Percentiles rank a stretch among this genome's conserved stretches.
These are phyloP conservation scores for Danaus plexippus DNA, from an alignment of 1,140 invertebrate species.

Conservation along the genomic window DNA sequence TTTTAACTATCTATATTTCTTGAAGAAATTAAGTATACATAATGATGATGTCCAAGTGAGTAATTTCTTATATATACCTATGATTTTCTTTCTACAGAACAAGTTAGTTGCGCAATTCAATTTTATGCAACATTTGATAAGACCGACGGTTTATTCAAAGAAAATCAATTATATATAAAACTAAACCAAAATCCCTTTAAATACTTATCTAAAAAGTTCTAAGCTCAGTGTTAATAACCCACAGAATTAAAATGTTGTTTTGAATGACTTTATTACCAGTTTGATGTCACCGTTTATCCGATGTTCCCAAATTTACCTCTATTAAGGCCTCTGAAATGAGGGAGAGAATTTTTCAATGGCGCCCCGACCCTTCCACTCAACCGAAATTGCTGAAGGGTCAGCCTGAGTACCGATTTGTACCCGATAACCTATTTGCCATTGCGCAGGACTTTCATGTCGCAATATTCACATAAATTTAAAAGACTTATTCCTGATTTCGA, in stretches of 20 bases:
- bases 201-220: too few relatives aligned
- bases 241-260: slow-evolving; percentile 2
- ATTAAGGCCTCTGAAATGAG: slow-evolving; percentile 27
- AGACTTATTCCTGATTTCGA: not conserved
- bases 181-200: too few relatives aligned
- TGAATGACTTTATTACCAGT: slow-evolving; percentile 12
- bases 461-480: not conserved
- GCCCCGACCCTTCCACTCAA: slow-evolving; percentile 19
- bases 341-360: slow-evolving; percentile 22
- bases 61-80: too few relatives aligned
- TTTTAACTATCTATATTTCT: too few relatives aligned
- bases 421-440: slow-evolving; percentile 20
- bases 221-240: slow-evolving; percentile 7
- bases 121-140: too few relatives aligned
- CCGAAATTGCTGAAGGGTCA: slow-evolving; percentile 32
- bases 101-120: too few relatives aligned
- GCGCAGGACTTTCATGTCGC: slow-evolving; percentile 10
- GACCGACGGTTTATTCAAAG: too few relatives aligned
- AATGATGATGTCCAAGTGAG: too few relatives aligned
- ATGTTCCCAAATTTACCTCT: slow-evolving; percentile 14
- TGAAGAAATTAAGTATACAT: too few relatives aligned
- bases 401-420: slow-evolving; percentile 26
- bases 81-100: too few relatives aligned
- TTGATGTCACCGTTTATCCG: slow-evolving; percentile 9
- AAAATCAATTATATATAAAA: too few relatives aligned